These are phyloP conservation scores for Neofelis nebulosa DNA, from an alignment of 2,113 vertebrate species.

Conservation along the genomic window DNA sequence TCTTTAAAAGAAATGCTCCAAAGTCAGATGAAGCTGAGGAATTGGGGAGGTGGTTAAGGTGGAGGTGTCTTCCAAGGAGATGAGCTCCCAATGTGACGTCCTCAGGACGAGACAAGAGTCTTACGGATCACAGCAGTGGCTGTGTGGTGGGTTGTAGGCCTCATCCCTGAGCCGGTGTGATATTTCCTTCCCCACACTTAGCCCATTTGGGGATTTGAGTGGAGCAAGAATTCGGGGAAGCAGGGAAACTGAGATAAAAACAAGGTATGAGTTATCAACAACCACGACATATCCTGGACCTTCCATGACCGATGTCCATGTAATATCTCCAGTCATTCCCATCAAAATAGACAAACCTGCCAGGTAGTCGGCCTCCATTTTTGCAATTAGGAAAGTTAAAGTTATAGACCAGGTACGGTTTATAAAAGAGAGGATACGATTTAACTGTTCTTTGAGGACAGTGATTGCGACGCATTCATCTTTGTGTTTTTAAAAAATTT, in stretches of 20 bases:
- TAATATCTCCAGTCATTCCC: not conserved
- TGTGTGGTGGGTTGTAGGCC: rapidly evolving
- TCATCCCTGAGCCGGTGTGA: rapidly evolving
- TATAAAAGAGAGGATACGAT: not conserved
- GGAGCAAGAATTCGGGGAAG: not conserved
- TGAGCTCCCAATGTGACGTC: not conserved
- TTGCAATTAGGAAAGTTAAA: conserved; percentile 44
- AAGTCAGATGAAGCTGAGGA: conserved; percentile 12
- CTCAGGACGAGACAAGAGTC: not conserved
- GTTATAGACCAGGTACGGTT: not conserved
- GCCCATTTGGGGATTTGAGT: not conserved
- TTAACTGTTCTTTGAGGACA: not conserved
- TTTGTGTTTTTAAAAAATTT: not conserved
- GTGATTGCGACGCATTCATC: not conserved
- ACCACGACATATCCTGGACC: not conserved
- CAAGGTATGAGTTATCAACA: not conserved
- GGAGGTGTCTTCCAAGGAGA: not conserved
- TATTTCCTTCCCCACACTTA: not conserved
- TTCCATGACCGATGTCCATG: not conserved
- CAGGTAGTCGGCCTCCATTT: not conserved
- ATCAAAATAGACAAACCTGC: not conserved
- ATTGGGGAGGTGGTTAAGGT: not conserved
- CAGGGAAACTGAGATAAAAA: not conserved
- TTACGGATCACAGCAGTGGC: not conserved
- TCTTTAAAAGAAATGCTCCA: conserved; percentile 51